Evolutionary conservation across 2,113 vertebrate genomes (phyloP).

Genomic region (Etheostoma cragini): DNA sequence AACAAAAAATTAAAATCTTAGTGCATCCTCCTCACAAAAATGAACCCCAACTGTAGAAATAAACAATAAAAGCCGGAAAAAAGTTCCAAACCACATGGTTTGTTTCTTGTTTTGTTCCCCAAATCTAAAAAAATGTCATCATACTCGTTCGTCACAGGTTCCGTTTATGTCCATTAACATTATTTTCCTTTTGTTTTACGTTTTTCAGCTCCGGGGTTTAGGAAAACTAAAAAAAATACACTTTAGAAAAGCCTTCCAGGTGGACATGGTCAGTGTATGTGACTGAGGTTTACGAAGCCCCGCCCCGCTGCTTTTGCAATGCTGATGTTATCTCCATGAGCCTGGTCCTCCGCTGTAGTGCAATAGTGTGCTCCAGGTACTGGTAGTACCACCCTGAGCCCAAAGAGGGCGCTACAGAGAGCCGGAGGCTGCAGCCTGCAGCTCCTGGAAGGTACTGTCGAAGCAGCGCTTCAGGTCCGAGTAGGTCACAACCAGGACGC

Average conservation of each 20-base stretch:
- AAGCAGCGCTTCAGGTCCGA: constrained; percentile 99
- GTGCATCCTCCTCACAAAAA: constrained; percentile 95
- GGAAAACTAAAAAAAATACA: constrained; percentile 86
- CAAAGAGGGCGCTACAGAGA: constrained; percentile 91
- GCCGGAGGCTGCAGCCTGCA: constrained; percentile 92
- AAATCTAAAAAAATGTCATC: constrained; percentile 89
- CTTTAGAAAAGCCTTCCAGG: constrained; percentile 89
- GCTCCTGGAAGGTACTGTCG: constrained; percentile 99
- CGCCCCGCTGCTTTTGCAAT: constrained; percentile 73
- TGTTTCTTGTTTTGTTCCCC: constrained; percentile 86
- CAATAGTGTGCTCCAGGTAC: constrained; percentile 91
- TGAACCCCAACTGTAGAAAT: constrained; percentile 82
- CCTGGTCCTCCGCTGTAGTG: constrained; percentile 91
- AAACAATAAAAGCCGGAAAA: constrained; percentile 94
- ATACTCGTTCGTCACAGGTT: constrained; percentile 80
- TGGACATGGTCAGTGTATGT: constrained; percentile 97
- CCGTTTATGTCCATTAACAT: constrained; percentile 68
- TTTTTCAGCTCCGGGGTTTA: constrained; percentile 88
- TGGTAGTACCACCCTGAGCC: constrained; percentile 81
- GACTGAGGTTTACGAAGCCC: constrained; percentile 91
- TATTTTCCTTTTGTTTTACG: constrained; percentile 71
- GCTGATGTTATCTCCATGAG: constrained; percentile 73
- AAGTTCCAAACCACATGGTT: constrained; percentile 84
- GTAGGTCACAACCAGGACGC: constrained; percentile 98
- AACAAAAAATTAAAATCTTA: constrained; percentile 96